Evolutionary conservation across 2,888 invertebrate species (phyloP).

Genomic region (Ceratothoa steindachneri): DNA sequence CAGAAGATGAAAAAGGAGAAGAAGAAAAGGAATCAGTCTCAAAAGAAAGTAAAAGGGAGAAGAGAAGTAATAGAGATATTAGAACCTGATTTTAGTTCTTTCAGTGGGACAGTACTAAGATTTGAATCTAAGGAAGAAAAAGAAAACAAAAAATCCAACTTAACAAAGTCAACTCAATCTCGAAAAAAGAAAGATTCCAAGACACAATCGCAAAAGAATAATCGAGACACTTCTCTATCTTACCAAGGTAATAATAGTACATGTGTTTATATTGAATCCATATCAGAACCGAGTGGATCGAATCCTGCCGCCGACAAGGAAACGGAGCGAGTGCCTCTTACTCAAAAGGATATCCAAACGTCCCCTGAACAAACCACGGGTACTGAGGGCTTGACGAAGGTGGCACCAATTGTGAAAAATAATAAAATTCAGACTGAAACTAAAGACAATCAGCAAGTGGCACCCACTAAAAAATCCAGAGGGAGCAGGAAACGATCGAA

Average conservation of each 20-base stretch:
- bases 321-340: no score
- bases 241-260: no score
- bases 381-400: no score
- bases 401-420: not conserved
- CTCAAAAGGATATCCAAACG: no score
- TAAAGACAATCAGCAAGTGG: not conserved
- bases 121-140: not conserved
- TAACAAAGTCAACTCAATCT: not conserved
- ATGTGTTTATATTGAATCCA: no score
- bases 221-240: no score
- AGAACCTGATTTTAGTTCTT: not conserved
- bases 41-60: not conserved
- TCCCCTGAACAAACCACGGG: no score
- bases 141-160: not conserved
- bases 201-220: no score
- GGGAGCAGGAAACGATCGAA: not conserved
- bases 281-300: not conserved
- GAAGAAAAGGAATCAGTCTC: not conserved
- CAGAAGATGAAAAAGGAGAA: not conserved
- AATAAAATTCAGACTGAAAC: not conserved
- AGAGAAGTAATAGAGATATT: not conserved
- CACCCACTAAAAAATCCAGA: not conserved
- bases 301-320: not conserved
- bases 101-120: not conserved
- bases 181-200: not conserved